Base-by-base conservation (phyloP, 2,888 invertebrate genomes). In the Hyppa rectilinea region DNA sequence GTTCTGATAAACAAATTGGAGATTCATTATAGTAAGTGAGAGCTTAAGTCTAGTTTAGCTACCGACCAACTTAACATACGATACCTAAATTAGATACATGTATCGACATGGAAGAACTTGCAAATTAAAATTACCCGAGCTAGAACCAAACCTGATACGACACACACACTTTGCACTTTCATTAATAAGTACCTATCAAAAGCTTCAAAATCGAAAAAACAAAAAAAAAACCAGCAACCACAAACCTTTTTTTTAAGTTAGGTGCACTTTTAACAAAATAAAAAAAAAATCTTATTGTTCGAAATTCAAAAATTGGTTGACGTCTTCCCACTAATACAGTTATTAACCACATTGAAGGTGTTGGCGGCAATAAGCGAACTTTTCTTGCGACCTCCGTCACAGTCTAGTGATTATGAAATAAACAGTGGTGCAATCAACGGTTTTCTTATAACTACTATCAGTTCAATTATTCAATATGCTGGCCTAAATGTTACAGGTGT, bases 361-460 rank as follows among this genome's bases (percentile, higher is more conserved):
- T 56, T 65, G 49, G 56, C 47, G 64, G 52, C 17, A 68, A 70
- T 71, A 61, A 68, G 52, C 53, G 38, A 72, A 79, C 56, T 78
- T 83, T 75, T 73, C 75, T 75, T 75, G 59, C 62, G 49, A 59
- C 77, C 81, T 83, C 79, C 62, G 83, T 83, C 73, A 80, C 81
- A 77, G 75, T 83, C 84, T 74, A 78, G 29, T 77, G 75, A 65
- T 71, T 75, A 81, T 71, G 78, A 75, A 83, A 82, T 81, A 79
- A 83, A 81, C 60, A 55, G 82, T 82, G 71, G 60, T 58, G 82
- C 81, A 83, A 83, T 72, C 53, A 14, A 43, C 59, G 17, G 68
- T 71, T 76, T 79, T 81, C 66, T 69, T 64, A 63, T 36, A 55
- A 38, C 53, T 43, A 49, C 62, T 47, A 64, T 56, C 53, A 64